Base-by-base conservation (phyloP, 2,113 vertebrate species). In the Eptatretus burgeri region DNA sequence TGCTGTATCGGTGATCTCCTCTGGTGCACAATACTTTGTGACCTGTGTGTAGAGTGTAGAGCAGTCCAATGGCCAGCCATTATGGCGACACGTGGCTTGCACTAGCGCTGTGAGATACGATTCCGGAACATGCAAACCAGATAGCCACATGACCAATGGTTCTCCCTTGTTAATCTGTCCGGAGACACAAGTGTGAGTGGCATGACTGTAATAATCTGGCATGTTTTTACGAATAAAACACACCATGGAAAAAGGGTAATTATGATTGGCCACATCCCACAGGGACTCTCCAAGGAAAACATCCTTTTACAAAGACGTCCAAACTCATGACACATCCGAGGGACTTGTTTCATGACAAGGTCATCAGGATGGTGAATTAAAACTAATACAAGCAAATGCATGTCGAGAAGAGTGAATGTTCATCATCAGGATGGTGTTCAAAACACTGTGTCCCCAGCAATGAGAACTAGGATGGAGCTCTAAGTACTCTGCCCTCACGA, bases 1-100 rank as follows among this genome's bases (percentile, higher is more conserved):
- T 0, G 80, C 72, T 16, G 65, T 74, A 65, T 85, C 80, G 0
- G 65, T 70, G 62, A 95, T 70, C 51, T 89, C 81, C 0, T 84
- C 80, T 2, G 75, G 76, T 0, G 70, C 78, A 50, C 65, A 72
- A 71, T 77, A 86, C 41, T 74, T 74, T 63, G 86, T 93, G 51
- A 98, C 89, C 66, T 94, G 76, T 1, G 91, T 93, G 75, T 87
- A 89, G 64, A 95, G 70, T 2, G 86, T 88, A 68, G 85, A 84
- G 64, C 75, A 79, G 71, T 95, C 87, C 70, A 98, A 77, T 1
- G 89, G 83, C 91, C 89, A 94, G 66, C 76, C 69, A 11, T 91
- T 87, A 64, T 65, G 82, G 70, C 87, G 77, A 72, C 85, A 98
- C 17, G 84, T 82, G 62, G 81, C 83, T 71, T 95, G 89, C 13